phyloP scores from a whole-genome alignment of 2,113 vertebrate species.

The Candoia aspera region DNA sequence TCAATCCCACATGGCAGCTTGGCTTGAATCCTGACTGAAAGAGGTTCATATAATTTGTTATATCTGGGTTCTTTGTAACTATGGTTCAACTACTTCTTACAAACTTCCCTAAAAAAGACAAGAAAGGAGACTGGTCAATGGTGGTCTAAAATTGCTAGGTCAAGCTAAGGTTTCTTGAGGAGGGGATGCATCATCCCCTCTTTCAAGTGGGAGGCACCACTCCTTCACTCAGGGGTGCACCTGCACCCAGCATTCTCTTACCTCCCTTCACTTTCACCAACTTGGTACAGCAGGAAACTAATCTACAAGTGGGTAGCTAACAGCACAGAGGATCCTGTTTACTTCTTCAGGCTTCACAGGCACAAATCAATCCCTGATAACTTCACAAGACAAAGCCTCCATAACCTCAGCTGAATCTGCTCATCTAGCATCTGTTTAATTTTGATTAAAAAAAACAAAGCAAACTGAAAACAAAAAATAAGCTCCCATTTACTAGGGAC shows the following conservation, averaged over 20 bases:
- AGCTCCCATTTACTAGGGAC: neutral
- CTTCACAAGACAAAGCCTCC: neutral
- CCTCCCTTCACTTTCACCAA: neutral
- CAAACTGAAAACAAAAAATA: conserved; percentile 7
- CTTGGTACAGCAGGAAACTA: neutral
- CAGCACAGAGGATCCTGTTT: neutral
- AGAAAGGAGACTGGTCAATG: neutral
- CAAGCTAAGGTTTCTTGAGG: neutral
- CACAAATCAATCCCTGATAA: neutral
- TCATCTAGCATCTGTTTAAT: neutral
- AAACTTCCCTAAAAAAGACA: neutral
- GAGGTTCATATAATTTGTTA: neutral
- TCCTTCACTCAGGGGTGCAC: neutral
- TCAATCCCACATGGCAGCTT: neutral
- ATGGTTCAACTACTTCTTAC: neutral
- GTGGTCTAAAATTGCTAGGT: neutral
- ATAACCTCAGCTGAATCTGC: neutral
- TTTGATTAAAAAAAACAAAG: neutral
- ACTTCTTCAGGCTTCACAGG: neutral
- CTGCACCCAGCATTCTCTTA: neutral
- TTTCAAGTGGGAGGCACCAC: neutral
- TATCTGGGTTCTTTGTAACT: neutral
- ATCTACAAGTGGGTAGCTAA: neutral
- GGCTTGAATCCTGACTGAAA: neutral
- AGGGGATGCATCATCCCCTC: neutral